These are phyloP conservation scores for Drosophila parthenogenetica DNA, from an alignment of 2,888 invertebrate species.

Conservation along the genomic window DNA sequence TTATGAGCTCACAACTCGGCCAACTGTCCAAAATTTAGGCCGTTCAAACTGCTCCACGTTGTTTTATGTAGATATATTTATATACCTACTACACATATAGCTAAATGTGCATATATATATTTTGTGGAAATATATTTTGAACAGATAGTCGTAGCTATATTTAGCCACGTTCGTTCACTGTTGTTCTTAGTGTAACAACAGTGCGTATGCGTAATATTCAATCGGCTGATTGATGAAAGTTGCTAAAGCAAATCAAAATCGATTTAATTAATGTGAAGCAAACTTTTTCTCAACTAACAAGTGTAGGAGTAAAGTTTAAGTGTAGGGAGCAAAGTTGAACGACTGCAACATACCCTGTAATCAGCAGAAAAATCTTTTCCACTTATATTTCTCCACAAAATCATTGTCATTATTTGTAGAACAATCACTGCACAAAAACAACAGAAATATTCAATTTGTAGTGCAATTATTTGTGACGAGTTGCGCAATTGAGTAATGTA, in stretches of 20 bases:
- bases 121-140: slow-evolving; percentile 10
- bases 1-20: slow-evolving; percentile 18
- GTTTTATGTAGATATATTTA: slow-evolving; percentile 4
- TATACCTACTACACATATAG: not conserved
- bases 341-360: not conserved
- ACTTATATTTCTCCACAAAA: not conserved
- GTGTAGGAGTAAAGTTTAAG: not conserved
- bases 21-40: slow-evolving; percentile 59
- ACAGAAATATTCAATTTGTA: not conserved
- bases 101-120: not conserved
- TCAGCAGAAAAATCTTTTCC: slow-evolving; percentile 8
- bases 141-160: slow-evolving; percentile 40
- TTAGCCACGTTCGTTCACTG: slow-evolving; percentile 37
- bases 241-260: not conserved
- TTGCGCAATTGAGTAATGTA: slow-evolving; percentile 3
- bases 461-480: slow-evolving; percentile 3
- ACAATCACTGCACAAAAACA: not conserved
- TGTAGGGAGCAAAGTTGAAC: not conserved
- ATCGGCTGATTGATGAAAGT: slow-evolving; percentile 41
- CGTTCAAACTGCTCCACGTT: slow-evolving; percentile 53
- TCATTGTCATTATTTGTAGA: not conserved
- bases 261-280: not conserved
- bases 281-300: not conserved
- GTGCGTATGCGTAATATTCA: slow-evolving; percentile 51
- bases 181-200: not conserved